Conservation (phyloP, 2,113 vertebrate species). For the Lepidothrix coronata region DNA sequence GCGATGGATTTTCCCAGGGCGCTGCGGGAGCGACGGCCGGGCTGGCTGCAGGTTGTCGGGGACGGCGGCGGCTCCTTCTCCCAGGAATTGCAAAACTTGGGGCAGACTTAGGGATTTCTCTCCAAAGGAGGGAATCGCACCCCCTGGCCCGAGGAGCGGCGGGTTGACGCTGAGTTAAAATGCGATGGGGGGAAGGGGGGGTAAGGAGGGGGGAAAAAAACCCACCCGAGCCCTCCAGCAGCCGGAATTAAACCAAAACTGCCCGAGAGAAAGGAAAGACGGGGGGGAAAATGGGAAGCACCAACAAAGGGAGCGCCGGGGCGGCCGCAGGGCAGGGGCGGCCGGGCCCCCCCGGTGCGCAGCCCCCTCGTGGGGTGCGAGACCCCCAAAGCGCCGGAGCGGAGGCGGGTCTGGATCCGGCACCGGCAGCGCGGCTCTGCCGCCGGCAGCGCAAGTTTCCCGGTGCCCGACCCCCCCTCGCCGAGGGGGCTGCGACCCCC, state of each 20-base stretch:
- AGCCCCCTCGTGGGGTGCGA: background rate
- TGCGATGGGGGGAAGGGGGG: rapidly evolving
- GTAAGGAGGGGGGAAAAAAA: rapidly evolving
- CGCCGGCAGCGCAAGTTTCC: background rate
- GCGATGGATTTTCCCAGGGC: background rate
- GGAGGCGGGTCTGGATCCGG: background rate
- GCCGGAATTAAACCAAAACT: background rate
- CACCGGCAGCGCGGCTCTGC: background rate
- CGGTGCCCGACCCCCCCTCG: background rate
- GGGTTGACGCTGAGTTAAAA: background rate
- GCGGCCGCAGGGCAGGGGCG: background rate
- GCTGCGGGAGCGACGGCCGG: background rate
- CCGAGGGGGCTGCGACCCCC: background rate
- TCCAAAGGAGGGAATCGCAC: background rate
- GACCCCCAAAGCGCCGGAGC: background rate
- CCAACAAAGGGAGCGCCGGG: conserved; percentile 11
- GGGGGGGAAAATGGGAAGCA: background rate
- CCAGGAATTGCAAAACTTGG: conserved; percentile 26
- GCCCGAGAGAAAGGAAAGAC: background rate
- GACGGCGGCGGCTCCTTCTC: background rate
- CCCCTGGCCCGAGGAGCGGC: background rate
- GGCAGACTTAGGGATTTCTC: background rate
- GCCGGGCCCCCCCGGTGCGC: background rate
- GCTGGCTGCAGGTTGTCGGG: conserved; percentile 29
- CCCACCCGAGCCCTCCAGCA: background rate